Percentiles rank a stretch among this genome's conserved stretches.
These are phyloP conservation scores for Eupithecia insigniata DNA, from an alignment of 2,888 invertebrate genomes.

Conservation along the genomic window DNA sequence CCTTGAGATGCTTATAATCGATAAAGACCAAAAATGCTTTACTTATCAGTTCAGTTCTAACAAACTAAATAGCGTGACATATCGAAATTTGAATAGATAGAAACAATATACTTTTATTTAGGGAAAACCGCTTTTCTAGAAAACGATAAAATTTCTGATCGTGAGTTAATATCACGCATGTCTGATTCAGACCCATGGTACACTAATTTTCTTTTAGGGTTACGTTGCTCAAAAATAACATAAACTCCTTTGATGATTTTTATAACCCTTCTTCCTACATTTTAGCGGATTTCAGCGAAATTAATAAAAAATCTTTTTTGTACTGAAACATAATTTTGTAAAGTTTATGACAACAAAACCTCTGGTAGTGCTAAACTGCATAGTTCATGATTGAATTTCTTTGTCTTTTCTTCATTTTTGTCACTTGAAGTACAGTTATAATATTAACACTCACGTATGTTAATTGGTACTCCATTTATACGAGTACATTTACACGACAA, in stretches of 20 bases:
- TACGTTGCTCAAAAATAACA: not conserved
- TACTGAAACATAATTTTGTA: not conserved
- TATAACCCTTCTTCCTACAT: not conserved
- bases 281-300: not conserved
- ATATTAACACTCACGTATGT: conserved; percentile 72
- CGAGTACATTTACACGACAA: conserved; percentile 52
- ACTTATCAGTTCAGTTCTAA: not conserved
- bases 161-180: conserved; percentile 32
- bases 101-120: conserved; percentile 12
- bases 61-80: not conserved
- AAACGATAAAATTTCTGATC: conserved; percentile 11
- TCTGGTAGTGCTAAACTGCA: not conserved
- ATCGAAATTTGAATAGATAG: not conserved
- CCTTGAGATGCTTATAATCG: too few species aligned
- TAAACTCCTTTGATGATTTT: not conserved
- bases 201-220: conserved; percentile 56
- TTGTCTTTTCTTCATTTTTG: conserved; percentile 41
- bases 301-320: not conserved
- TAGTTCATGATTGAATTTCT: not conserved
- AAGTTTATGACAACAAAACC: not conserved
- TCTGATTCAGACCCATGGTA: conserved; percentile 28
- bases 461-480: conserved; percentile 75
- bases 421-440: conserved; percentile 65
- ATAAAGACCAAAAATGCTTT: not conserved
- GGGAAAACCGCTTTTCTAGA: not conserved